Base-by-base conservation (phyloP, 2,888 invertebrate genomes). In the Ennomos quercinarius region DNA sequence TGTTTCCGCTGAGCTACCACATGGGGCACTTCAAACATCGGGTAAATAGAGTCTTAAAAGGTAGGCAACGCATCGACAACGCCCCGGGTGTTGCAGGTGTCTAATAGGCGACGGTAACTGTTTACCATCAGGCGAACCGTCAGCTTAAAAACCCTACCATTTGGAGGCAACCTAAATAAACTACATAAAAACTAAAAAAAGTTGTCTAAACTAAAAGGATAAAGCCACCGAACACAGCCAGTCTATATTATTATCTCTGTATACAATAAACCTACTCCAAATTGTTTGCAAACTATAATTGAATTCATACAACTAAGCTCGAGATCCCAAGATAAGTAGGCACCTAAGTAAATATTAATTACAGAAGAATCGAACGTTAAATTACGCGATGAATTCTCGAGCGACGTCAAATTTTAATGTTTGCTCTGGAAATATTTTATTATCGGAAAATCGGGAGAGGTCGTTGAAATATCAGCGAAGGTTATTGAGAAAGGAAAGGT, bases 241-340 rank as follows among this genome's bases (percentile, higher is more conserved):
- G 27, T 27, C 5, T 6, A 27, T 27, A 27, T 27, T 27, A 27
- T 27, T 27, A 42, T 42, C 38, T 48, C 8, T 8, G 36, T 10
- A 42, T 11, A 45, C 40, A 50, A 56, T 44, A n/a, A 34, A 40
- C 12, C 3, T 35, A n/a, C 13, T 35, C n/a, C n/a, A 44, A 44
- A 58, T 38, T 58, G 52, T 58, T 58, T 58, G 48, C 48, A 3
- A 11, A 44, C 43, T 58, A 58, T 17, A 40, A 58, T 58, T 44
- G 48, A 44, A 48, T 58, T 58, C 48, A 36, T 11, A 17, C 45
- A 57, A 46, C 36, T 53, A 43, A 44, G 13, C 51, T 9, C 4
- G 5, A 37, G 37, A 39, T 41, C 37, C 36, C 13, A 2, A 36
- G 41, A 35, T 56, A 56, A 56, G 48, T 49, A 43, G 48, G 9